Conservation (phyloP, 2,888 invertebrate genomes). For the Miltochrista miniata region DNA sequence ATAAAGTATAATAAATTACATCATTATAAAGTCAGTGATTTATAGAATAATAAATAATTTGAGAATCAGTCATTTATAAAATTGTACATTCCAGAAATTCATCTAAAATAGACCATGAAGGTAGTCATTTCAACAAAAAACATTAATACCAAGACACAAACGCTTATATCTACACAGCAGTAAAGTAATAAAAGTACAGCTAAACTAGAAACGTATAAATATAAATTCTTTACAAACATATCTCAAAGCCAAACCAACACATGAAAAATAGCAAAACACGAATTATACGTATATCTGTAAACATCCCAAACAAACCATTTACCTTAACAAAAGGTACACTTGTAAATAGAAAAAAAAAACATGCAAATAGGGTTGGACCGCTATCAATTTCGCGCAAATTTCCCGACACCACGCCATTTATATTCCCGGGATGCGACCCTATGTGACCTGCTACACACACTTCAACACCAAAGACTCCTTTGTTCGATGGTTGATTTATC, state of each 20-base stretch:
- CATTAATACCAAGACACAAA: too few relatives aligned
- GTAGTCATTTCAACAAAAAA: too few relatives aligned
- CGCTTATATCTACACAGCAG: too few relatives aligned
- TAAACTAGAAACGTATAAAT: not conserved
- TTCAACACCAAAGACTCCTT: constrained; percentile 54
- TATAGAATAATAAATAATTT: too few relatives aligned
- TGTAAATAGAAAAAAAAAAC: constrained; percentile 50
- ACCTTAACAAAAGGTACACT: constrained; percentile 43
- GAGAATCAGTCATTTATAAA: too few relatives aligned
- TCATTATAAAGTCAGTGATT: too few relatives aligned
- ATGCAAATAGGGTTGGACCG: constrained; percentile 50
- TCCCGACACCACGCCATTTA: constrained; percentile 48
- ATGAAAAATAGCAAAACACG: not conserved
- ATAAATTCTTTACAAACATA: not conserved
- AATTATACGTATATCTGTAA: constrained; percentile 18
- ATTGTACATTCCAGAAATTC: too few relatives aligned
- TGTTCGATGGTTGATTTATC: constrained; percentile 53
- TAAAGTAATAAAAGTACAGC: too few relatives aligned
- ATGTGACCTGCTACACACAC: constrained; percentile 60
- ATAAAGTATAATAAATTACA: too few relatives aligned
- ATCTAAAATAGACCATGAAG: too few relatives aligned
- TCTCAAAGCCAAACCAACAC: constrained; percentile 2
- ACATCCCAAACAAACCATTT: constrained; percentile 18
- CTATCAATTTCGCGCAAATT: constrained; percentile 56
- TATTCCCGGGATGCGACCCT: constrained; percentile 36